Evolutionary conservation across 2,797 vertebrate genomes (phyloP), one percentile per base, ranked within the genome.

Genomic region (Carduelis carduelis): DNA sequence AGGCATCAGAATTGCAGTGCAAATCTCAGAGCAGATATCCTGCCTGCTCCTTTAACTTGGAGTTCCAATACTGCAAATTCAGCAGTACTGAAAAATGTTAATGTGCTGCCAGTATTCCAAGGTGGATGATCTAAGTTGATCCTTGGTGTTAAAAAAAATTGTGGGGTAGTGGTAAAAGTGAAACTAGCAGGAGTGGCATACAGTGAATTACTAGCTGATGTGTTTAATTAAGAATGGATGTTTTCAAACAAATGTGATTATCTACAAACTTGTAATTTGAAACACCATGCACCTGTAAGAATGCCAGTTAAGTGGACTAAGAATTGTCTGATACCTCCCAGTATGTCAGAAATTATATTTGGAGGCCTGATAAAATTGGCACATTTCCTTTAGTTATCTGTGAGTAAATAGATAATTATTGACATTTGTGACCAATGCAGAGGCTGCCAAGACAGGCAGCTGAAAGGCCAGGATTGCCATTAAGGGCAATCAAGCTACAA

Each of bases 401-500:
- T 21, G 39, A 92, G 60, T 68, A 89, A 91, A 91, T 1, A 82
- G 21, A 35, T 32, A 57, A 50, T 78, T 87, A 85, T 17, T 81
- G 85, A 83, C 39, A 43, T 59, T 34, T 35, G 44, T 8, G 56
- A 77, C 44, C 44, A 59, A 20, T 8, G 46, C 49, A 77, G 14
- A 5, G 32, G 64, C 76, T 95, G 96, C 85, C 79, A 94, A 81
- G 76, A 35, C 21, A 76, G 19, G 49, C 46, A 87, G 55, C 64
- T 60, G 82, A 53, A 89, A 92, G 41, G 68, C 75, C 71, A 76
- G n/a, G 44, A 49, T 17, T 86, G 30, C 65, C 30, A 52, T 56
- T 50, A 86, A 79, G 6, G 61, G 39, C 22, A 57, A 46, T 66
- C 37, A 66, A 90, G 64, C 35, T 49, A 32, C 21, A 61, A 24